A percentile compares a stretch with the other conserved stretches of the same genome.
Evolutionary conservation across 2,797 vertebrate genomes (phyloP).

Genomic region (Adrianichthys oophorus): DNA sequence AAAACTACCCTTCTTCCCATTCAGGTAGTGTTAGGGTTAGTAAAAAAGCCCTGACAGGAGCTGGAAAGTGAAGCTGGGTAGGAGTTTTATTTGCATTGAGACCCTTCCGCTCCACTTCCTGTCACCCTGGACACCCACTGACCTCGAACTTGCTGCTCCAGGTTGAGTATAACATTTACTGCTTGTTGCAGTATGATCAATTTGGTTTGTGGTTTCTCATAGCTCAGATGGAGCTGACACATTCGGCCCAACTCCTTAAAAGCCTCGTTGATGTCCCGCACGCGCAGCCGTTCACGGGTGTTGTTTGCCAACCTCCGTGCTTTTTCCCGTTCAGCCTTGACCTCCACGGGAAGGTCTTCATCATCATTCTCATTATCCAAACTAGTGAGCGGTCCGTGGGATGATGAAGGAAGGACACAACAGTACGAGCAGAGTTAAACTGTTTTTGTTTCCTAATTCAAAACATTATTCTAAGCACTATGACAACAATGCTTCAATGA

Average conservation of each 20-base stretch:
- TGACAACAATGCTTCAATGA: background rate
- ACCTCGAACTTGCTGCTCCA: slow-evolving; percentile 99
- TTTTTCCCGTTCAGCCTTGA: slow-evolving; percentile 98
- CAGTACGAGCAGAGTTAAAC: slow-evolving; percentile 58
- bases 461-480: background rate
- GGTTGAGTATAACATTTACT: slow-evolving; percentile 96
- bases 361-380: slow-evolving; percentile 67
- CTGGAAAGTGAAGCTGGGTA: slow-evolving; percentile 53
- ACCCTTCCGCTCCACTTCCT: slow-evolving; percentile 63
- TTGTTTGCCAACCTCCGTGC: slow-evolving; percentile 98
- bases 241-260: slow-evolving; percentile 99
- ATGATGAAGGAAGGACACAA: slow-evolving; percentile 65
- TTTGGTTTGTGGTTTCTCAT: slow-evolving; percentile 99
- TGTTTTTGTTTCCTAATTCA: slow-evolving; percentile 3
- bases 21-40: too few relatives aligned
- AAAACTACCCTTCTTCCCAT: background rate
- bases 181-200: slow-evolving; percentile 99
- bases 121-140: slow-evolving; percentile 83
- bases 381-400: slow-evolving; percentile 59
- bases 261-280: slow-evolving; percentile 99
- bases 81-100: slow-evolving; percentile 45
- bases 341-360: slow-evolving; percentile 95
- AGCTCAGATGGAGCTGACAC: slow-evolving; percentile 97
- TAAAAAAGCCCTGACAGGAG: slow-evolving; percentile 17
- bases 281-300: slow-evolving; percentile 92